Conservation (phyloP, 1,140 invertebrate species). For the Caenorhabditis brenneri region DNA sequence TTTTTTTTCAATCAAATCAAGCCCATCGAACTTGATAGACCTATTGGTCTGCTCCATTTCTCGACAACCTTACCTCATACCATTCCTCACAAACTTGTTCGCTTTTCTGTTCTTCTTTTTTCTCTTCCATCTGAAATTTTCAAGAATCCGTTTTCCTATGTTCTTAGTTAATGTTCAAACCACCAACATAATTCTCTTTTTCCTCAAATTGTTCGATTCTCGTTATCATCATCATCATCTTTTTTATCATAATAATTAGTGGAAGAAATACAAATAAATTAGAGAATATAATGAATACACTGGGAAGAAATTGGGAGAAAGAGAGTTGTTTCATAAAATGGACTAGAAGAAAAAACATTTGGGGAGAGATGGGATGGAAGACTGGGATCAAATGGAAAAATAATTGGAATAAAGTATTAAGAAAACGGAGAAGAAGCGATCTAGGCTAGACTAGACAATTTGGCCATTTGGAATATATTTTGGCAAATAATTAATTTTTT, state of each 20-base stretch:
- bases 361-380: not conserved
- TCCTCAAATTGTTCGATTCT: not conserved
- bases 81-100: not conserved
- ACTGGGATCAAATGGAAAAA: not conserved
- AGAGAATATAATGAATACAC: not conserved
- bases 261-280: no score
- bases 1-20: no score
- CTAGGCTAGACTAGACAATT: not conserved
- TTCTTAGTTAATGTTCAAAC: not conserved
- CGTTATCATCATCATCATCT: not conserved
- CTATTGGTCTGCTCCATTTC: no score
- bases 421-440: not conserved
- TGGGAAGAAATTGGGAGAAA: not conserved
- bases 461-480: slow-evolving; percentile 15
- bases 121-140: not conserved
- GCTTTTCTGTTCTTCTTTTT: not conserved
- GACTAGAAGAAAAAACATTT: not conserved
- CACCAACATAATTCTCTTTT: not conserved
- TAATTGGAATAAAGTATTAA: not conserved
- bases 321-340: no score
- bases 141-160: not conserved
- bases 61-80: slow-evolving; percentile 48
- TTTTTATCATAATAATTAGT: not conserved
- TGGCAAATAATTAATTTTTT: not conserved
- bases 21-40: no score